Conservation (phyloP, 2,888 invertebrate species). For the Volucella bombylans region DNA sequence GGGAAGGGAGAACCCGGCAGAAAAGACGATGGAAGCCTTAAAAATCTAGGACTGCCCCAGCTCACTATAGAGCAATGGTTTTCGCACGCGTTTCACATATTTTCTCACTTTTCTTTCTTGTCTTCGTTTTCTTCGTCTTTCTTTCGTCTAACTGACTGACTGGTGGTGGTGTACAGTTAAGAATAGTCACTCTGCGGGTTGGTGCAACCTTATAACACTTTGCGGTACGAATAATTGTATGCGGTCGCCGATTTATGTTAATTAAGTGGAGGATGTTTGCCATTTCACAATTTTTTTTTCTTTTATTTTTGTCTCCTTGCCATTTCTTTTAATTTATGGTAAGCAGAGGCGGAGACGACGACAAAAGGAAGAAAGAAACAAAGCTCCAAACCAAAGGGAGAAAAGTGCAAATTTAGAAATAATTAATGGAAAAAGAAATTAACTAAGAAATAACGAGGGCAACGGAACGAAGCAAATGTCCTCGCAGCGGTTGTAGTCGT, state of each 20-base stretch:
- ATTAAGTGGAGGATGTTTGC: slow-evolving; percentile 61
- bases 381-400: not conserved
- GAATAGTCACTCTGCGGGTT: not conserved
- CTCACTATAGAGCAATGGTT: slow-evolving; percentile 4
- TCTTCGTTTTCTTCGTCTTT: not conserved
- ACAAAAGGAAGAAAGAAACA: slow-evolving; percentile 24
- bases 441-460: slow-evolving; percentile 69
- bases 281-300: not conserved
- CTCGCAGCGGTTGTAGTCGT: slow-evolving; percentile 13
- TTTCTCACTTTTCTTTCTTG: not conserved
- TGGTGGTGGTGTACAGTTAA: not conserved
- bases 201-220: slow-evolving; percentile 56
- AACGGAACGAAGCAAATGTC: slow-evolving; percentile 34
- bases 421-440: slow-evolving; percentile 72
- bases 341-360: slow-evolving; percentile 15
- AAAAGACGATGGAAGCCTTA: slow-evolving; percentile 31
- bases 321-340: slow-evolving; percentile 47
- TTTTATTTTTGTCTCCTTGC: slow-evolving; percentile 10
- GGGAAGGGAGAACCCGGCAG: no score
- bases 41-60: slow-evolving; percentile 63
- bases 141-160: not conserved
- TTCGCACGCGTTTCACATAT: slow-evolving; percentile 15
- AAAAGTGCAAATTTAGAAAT: slow-evolving; percentile 70
- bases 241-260: slow-evolving; percentile 72
- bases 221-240: slow-evolving; percentile 57